A percentile compares a stretch with the other conserved stretches of the same genome.
phyloP scores from a whole-genome alignment of 2,888 invertebrate genomes.

The Xanthorhoe designata region DNA sequence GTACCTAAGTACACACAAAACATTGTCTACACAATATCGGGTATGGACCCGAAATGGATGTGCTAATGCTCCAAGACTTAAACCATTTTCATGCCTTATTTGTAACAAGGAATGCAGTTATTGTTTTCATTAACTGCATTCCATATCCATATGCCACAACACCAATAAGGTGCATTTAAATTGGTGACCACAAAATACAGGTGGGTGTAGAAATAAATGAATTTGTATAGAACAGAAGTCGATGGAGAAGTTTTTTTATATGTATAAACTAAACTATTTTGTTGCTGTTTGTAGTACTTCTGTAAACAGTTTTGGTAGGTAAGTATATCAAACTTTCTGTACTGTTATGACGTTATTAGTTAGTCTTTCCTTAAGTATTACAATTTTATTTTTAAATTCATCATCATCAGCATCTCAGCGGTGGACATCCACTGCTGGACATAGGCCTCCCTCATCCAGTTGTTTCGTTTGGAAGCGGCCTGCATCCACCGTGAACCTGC shows the following conservation, averaged over 20 bases:
- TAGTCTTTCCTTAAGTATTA: no score
- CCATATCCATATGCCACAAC: constrained; percentile 29
- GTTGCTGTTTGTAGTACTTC: background rate
- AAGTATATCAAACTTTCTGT: background rate
- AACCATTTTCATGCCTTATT: constrained; percentile 53
- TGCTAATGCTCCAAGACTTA: constrained; percentile 55
- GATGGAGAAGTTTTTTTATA: constrained; percentile 15
- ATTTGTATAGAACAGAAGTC: constrained; percentile 3
- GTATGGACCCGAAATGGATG: constrained; percentile 49
- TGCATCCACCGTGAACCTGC: no score
- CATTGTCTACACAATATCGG: background rate
- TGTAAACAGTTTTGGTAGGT: background rate
- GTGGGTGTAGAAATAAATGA: constrained; percentile 3
- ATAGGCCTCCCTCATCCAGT: no score
- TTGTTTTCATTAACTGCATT: constrained; percentile 43
- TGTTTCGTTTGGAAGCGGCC: no score
- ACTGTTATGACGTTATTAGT: no score
- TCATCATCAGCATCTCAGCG: no score
- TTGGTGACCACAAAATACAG: constrained; percentile 38
- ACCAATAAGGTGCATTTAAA: constrained; percentile 35
- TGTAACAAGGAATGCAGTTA: constrained; percentile 44
- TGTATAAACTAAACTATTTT: background rate
- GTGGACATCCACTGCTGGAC: no score
- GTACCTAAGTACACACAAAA: background rate
- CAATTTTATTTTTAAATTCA: no score